These are phyloP conservation scores for Calycopis cecrops DNA, from an alignment of 1,140 invertebrate genomes.

Conservation along the genomic window DNA sequence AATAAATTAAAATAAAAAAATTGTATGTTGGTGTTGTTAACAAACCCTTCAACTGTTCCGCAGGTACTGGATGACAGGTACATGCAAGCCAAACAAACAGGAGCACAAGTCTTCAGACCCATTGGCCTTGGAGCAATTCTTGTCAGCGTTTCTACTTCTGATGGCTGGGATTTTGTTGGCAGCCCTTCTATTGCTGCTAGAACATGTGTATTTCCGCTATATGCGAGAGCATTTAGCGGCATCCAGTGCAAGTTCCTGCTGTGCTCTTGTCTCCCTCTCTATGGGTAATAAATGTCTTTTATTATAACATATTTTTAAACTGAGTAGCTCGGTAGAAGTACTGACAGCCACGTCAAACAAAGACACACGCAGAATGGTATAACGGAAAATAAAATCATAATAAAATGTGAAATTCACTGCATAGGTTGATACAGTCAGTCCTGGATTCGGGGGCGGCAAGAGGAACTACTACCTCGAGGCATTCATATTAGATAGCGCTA, in stretches of 20 bases:
- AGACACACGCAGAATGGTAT: too few species aligned
- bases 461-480: too few species aligned
- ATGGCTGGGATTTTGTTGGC: slow-evolving; percentile 95
- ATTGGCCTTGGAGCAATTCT: slow-evolving; percentile 96
- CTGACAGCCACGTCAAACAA: neutral
- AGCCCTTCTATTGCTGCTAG: slow-evolving; percentile 88
- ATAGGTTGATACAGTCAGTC: too few species aligned
- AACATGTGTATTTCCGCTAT: slow-evolving; percentile 96
- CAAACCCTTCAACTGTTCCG: too few species aligned
- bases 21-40: too few species aligned
- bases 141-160: slow-evolving; percentile 96
- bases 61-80: slow-evolving; percentile 96
- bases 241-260: slow-evolving; percentile 91
- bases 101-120: slow-evolving; percentile 94
- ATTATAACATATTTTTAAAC: too few species aligned
- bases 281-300: slow-evolving; percentile 72
- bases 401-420: too few species aligned
- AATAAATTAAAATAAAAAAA: too few species aligned
- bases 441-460: too few species aligned
- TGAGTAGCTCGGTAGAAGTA: neutral
- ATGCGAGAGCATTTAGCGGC: slow-evolving; percentile 90
- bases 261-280: slow-evolving; percentile 91
- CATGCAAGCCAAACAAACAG: slow-evolving; percentile 94
- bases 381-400: too few species aligned
- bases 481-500: neutral